phyloP scores from a whole-genome alignment of 1,140 invertebrate genomes.

The Bursaphelenchus mucronatus region DNA sequence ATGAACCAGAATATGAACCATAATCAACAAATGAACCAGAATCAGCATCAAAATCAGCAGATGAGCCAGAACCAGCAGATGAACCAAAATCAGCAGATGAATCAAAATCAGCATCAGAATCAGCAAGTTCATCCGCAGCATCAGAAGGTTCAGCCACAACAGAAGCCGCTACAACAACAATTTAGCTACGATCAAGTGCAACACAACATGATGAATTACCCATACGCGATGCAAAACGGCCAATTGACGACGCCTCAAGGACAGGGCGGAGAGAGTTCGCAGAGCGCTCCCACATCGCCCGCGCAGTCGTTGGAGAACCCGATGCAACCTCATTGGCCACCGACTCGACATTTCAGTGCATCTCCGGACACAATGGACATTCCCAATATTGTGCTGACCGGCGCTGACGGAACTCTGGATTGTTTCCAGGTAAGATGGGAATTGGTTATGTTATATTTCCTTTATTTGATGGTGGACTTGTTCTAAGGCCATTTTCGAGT shows the following conservation, averaged over 20 bases:
- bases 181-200: neutral
- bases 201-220: neutral
- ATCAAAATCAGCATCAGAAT: slow-evolving; percentile 22
- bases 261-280: slow-evolving; percentile 8
- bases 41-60: slow-evolving; percentile 9
- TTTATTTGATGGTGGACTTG: too few species aligned
- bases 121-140: slow-evolving; percentile 16
- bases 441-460: too few species aligned
- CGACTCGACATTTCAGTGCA: slow-evolving; percentile 42
- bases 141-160: neutral
- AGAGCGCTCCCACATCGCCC: slow-evolving; percentile 44
- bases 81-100: slow-evolving; percentile 1
- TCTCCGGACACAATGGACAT: slow-evolving; percentile 47
- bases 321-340: slow-evolving; percentile 38
- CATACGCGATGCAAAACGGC: slow-evolving; percentile 8
- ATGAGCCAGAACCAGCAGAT: slow-evolving; percentile 10
- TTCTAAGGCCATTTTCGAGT: too few species aligned
- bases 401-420: slow-evolving; percentile 37
- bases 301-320: neutral
- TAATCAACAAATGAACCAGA: neutral
- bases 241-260: slow-evolving; percentile 30
- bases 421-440: slow-evolving; percentile 31
- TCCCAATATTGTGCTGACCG: slow-evolving; percentile 47
- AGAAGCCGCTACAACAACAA: slow-evolving; percentile 8
- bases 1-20: slow-evolving; percentile 10